These are phyloP conservation scores for Cottus gobio DNA, from an alignment of 2,113 vertebrate genomes.

Conservation along the genomic window DNA sequence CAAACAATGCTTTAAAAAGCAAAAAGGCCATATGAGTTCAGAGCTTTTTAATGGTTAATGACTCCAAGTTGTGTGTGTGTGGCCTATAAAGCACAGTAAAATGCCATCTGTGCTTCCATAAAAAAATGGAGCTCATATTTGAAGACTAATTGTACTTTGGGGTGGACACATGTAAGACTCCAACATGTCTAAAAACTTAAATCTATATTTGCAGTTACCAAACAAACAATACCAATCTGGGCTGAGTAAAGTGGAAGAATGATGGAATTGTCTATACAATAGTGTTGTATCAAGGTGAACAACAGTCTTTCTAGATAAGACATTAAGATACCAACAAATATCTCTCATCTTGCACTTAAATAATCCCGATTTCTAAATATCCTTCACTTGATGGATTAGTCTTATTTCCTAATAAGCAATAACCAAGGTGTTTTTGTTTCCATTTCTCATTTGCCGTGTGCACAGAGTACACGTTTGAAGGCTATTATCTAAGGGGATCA, in stretches of 20 bases:
- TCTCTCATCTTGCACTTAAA: background rate
- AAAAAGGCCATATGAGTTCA: constrained; percentile 45
- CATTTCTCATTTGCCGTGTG: constrained; percentile 18
- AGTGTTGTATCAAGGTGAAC: constrained; percentile 8
- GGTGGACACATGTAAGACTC: constrained; percentile 44
- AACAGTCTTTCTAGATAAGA: background rate
- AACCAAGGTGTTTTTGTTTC: constrained; percentile 35
- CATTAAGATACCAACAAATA: background rate
- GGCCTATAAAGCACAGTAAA: constrained; percentile 64
- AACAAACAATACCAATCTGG: constrained; percentile 23
- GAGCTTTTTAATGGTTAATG: constrained; percentile 39
- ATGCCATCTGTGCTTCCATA: constrained; percentile 76
- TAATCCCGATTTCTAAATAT: background rate
- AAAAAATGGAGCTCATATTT: constrained; percentile 59
- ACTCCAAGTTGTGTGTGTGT: constrained; percentile 56
- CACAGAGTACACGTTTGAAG: constrained; percentile 6
- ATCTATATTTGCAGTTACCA: constrained; percentile 44
- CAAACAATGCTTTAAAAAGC: constrained; percentile 36
- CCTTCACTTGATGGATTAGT: constrained; percentile 1
- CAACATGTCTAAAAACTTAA: constrained; percentile 45
- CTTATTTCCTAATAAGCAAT: background rate
- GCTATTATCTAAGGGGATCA: constrained; percentile 41
- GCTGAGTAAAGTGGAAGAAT: background rate
- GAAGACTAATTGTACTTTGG: constrained; percentile 56
- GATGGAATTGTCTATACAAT: constrained; percentile 11